Conservation (phyloP, 2,797 vertebrate species). For the Chelidonichthys spinosus region DNA sequence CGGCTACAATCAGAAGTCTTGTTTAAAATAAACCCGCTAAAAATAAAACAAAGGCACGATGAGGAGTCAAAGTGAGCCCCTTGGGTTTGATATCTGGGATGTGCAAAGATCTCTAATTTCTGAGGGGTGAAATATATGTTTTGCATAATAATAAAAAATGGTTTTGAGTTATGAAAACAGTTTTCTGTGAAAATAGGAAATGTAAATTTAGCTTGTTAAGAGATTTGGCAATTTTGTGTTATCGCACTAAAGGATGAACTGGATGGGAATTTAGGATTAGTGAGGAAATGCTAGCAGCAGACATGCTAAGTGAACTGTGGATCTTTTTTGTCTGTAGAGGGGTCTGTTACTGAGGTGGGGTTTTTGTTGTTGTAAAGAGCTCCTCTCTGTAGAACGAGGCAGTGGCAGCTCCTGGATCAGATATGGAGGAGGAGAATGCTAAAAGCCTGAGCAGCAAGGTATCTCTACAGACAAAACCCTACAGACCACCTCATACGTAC, state of each 20-base stretch:
- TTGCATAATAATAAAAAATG: conserved; percentile 66
- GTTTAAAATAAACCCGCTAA: conserved; percentile 19
- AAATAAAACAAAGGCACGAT: conserved; percentile 49
- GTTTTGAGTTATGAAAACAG: conserved; percentile 55
- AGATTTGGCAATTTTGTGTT: conserved; percentile 71
- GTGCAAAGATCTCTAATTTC: conserved; percentile 78
- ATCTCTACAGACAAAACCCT: conserved; percentile 40
- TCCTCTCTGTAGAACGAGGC: conserved; percentile 32
- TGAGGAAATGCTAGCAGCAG: conserved; percentile 57
- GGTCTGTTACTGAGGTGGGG: conserved; percentile 28
- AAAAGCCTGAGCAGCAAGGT: conserved; percentile 26
- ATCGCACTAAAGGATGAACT: conserved; percentile 61
- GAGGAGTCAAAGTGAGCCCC: conserved; percentile 74
- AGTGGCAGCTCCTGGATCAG: conserved; percentile 29
- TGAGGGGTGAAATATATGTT: conserved; percentile 60
- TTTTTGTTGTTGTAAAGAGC: conserved; percentile 30
- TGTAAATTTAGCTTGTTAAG: conserved; percentile 69
- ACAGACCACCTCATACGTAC: conserved; percentile 40
- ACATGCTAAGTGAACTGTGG: conserved; percentile 40
- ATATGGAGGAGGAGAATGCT: conserved; percentile 14
- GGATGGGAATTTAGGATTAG: conserved; percentile 53
- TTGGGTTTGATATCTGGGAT: conserved; percentile 74
- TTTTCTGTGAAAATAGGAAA: conserved; percentile 77
- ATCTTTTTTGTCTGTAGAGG: conserved; percentile 37
- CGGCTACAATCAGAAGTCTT: conserved; percentile 21